Base-by-base conservation (phyloP, 2,113 vertebrate species). In the Otis tarda region DNA sequence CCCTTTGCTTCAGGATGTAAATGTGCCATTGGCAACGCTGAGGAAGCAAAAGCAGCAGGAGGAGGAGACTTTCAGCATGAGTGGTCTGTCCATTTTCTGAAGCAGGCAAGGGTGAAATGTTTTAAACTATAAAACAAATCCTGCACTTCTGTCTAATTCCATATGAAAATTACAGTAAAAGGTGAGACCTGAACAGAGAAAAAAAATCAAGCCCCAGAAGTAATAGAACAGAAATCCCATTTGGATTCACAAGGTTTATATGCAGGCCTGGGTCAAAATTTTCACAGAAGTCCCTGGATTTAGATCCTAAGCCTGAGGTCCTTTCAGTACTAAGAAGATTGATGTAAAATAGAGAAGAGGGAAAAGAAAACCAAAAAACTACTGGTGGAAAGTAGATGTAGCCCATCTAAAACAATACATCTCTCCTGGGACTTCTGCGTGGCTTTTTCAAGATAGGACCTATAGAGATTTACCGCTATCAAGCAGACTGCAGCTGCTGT, bases 1-100 rank as follows among this genome's bases (percentile, higher is more conserved):
- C 12, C 56, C 39, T 86, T 90, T 39, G 35, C 30, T 61, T 83
- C 33, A 17, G 64, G 37, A 25, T 30, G 5, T 8, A 65, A 80
- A 37, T 6, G 16, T 61, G 43, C n/a, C 10, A 0, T n/a, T 0
- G 0, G 31, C 7, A 1, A 41, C 69, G 70, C 63, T 39, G 50
- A 22, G 35, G 41, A 73, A 83, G 22, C 43, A 77, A 61, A 83
- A 50, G 55, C 45, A 74, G 71, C 27, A 64, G 28, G 17, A 87
- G 16, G 11, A 65, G 39, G 49, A 0, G 0, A 70, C 37, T 77
- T 74, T 10, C 45, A 64, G 22, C n/a, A 77, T 0, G 3, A 52
- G 19, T n/a, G 17, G 24, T 61, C 68, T 52, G 27, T 23, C 49
- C 2, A 2, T 85, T 73, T 74, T 59, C 83, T 83, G 59, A 86